Percentiles rank a stretch among this genome's conserved stretches.
These are phyloP conservation scores for Buceros bicornis DNA, from an alignment of 2,797 vertebrate species.

Conservation along the genomic window DNA sequence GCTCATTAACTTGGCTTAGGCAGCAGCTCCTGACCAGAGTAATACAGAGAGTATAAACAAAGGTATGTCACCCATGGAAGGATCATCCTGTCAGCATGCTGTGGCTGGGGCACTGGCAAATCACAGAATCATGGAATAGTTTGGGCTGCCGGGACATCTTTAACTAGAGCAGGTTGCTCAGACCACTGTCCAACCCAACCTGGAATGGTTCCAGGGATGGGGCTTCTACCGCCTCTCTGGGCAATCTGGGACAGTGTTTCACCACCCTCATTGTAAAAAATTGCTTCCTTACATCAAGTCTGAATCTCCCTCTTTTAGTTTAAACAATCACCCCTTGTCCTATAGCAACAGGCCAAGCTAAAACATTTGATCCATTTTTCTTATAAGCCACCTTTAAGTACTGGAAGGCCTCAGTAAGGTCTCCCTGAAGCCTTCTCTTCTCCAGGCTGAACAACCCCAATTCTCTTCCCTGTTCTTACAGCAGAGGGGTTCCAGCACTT, in stretches of 20 bases:
- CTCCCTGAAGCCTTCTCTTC: background rate
- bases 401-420: background rate
- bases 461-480: background rate
- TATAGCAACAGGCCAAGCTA: background rate
- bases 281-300: background rate
- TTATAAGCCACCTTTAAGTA: background rate
- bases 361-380: background rate
- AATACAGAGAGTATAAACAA: background rate
- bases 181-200: accelerated
- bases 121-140: background rate
- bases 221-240: too few relatives aligned
- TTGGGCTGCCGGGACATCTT: background rate
- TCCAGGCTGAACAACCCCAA: background rate
- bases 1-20: background rate
- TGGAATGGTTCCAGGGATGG: background rate
- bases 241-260: background rate
- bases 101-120: background rate
- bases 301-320: background rate
- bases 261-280: background rate
- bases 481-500: background rate
- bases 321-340: background rate
- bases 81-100: background rate
- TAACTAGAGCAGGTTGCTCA: background rate
- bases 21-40: background rate
- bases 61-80: background rate